These are phyloP conservation scores for Drosophila quinaria DNA, from an alignment of 2,888 invertebrate species.

Conservation along the genomic window DNA sequence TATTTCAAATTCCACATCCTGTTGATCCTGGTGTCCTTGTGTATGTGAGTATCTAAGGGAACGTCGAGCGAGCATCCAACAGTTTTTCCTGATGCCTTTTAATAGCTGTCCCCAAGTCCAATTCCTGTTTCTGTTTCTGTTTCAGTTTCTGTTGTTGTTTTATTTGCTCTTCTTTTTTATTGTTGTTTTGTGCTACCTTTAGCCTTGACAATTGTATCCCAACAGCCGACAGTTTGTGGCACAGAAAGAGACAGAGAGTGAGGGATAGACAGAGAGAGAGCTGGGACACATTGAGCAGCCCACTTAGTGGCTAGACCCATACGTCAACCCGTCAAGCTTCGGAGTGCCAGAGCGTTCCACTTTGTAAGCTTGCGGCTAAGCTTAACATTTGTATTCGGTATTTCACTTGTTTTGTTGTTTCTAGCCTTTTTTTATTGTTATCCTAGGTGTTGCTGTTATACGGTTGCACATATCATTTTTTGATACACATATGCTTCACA, in stretches of 20 bases:
- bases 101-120: conserved; percentile 48
- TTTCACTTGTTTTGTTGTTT: conserved; percentile 1
- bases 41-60: not conserved
- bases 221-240: conserved; percentile 33
- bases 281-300: conserved; percentile 46
- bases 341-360: conserved; percentile 41
- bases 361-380: conserved; percentile 64
- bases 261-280: conserved; percentile 5
- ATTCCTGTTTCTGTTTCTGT: conserved; percentile 16
- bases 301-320: conserved; percentile 63
- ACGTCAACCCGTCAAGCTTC: conserved; percentile 59
- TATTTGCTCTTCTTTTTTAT: not conserved
- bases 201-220: conserved; percentile 64
- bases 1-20: conserved; percentile 11
- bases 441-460: conserved; percentile 32
- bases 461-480: conserved; percentile 46
- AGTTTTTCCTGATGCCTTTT: conserved; percentile 45
- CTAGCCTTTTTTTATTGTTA: conserved; percentile 13
- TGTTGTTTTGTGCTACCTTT: conserved; percentile 36
- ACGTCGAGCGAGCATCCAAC: conserved; percentile 2
- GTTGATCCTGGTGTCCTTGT: not conserved
- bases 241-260: conserved; percentile 5
- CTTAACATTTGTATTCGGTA: conserved; percentile 49
- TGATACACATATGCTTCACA: conserved; percentile 32
- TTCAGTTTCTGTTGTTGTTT: not conserved